Evolutionary conservation across 2,888 invertebrate species (phyloP).

Genomic region (Cabera pusaria): DNA sequence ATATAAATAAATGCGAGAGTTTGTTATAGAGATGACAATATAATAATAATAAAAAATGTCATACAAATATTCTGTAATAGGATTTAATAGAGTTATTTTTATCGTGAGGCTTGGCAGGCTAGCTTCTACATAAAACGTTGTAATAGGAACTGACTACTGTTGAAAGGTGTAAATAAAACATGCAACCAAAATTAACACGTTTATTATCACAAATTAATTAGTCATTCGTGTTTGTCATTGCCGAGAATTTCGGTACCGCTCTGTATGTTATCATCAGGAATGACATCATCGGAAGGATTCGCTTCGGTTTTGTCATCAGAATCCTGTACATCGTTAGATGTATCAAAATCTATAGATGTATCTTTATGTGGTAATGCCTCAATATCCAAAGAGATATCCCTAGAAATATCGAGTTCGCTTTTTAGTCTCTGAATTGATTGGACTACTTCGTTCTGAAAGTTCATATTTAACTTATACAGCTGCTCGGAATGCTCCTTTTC

Average conservation of each 20-base stretch:
- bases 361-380: constrained; percentile 44
- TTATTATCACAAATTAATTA: constrained; percentile 29
- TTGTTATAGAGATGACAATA: no score
- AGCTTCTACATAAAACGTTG: no score
- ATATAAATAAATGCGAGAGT: no score
- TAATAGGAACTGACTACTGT: no score
- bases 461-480: constrained; percentile 73
- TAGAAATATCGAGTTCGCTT: constrained; percentile 68
- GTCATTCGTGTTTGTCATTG: constrained; percentile 24
- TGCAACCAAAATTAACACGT: constrained; percentile 10
- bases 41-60: no score
- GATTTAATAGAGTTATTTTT: no score
- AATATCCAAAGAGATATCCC: constrained; percentile 50
- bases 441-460: constrained; percentile 73
- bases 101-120: no score
- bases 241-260: constrained; percentile 8
- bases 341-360: constrained; percentile 59
- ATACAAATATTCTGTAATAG: no score
- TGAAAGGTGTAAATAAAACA: constrained; percentile 14
- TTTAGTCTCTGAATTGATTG: constrained; percentile 71
- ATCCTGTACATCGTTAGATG: constrained; percentile 38
- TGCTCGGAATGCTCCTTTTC: constrained; percentile 76
- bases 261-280: constrained; percentile 13
- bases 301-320: constrained; percentile 21
- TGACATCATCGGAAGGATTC: constrained; percentile 33